These are phyloP conservation scores for Pyrrhura leucotis DNA, from an alignment of 2,797 vertebrate species.

Conservation along the genomic window DNA sequence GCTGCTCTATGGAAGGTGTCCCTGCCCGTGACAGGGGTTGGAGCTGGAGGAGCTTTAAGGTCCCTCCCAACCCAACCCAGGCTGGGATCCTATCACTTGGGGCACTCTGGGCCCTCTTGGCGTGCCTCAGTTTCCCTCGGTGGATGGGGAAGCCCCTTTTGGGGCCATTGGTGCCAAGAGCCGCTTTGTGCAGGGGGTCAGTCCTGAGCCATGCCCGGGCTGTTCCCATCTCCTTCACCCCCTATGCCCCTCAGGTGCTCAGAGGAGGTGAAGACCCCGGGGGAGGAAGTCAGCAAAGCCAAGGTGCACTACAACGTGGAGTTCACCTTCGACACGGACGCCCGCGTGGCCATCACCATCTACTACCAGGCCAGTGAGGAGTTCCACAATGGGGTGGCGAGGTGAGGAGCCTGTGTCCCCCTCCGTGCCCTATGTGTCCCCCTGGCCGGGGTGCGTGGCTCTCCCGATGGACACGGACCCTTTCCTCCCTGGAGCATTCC, in stretches of 20 bases:
- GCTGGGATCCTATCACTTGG: background rate
- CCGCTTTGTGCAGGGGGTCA: rapidly evolving
- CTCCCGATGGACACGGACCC: background rate
- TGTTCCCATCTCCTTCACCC: rapidly evolving
- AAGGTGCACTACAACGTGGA: slow-evolving; percentile 93
- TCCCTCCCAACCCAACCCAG: background rate
- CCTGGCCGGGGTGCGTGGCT: background rate
- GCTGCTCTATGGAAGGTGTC: background rate
- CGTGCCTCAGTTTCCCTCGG: background rate
- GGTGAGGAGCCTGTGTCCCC: slow-evolving; percentile 76
- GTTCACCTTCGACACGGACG: slow-evolving; percentile 95
- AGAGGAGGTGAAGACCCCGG: slow-evolving; percentile 89
- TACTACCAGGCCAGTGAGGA: slow-evolving; percentile 98
- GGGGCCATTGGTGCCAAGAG: rapidly evolving
- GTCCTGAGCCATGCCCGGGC: rapidly evolving
- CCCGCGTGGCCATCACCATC: slow-evolving; percentile 95
- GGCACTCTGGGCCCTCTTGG: rapidly evolving
- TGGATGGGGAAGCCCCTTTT: background rate
- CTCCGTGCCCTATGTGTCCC: background rate
- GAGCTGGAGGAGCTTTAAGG: background rate
- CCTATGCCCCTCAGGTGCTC: slow-evolving; percentile 81
- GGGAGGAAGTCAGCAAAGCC: slow-evolving; percentile 84
- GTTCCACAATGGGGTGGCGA: slow-evolving; percentile 92
- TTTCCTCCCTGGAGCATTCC: background rate
- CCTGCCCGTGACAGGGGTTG: background rate